Evolutionary conservation across 2,797 vertebrate species (phyloP).

Genomic region (Brachyalestes nurse): DNA sequence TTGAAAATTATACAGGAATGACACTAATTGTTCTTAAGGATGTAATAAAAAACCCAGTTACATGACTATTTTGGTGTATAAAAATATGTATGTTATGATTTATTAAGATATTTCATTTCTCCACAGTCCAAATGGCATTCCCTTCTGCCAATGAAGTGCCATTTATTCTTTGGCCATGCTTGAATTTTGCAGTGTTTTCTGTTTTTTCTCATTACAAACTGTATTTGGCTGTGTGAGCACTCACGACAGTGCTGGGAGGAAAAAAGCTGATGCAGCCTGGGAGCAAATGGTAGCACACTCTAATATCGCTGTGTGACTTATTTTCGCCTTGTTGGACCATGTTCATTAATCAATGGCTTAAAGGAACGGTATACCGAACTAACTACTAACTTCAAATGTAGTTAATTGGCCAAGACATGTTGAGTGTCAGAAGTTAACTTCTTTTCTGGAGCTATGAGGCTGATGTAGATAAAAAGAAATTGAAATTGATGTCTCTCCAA

Average conservation of each 20-base stretch:
- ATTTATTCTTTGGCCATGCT: too few species aligned
- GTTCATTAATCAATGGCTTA: neutral
- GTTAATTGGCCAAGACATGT: neutral
- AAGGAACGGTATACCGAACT: neutral
- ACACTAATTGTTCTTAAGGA: too few species aligned
- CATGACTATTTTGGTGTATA: too few species aligned
- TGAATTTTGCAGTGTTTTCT: constrained; percentile 11
- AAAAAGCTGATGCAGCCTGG: constrained; percentile 1
- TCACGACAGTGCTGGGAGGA: constrained; percentile 11
- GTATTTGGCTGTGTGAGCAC: constrained; percentile 10
- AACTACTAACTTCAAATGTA: neutral
- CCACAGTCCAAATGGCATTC: too few species aligned
- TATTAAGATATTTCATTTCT: too few species aligned
- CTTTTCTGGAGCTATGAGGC: neutral
- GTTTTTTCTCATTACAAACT: constrained; percentile 38
- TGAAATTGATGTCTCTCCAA: too few species aligned
- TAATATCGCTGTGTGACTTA: neutral
- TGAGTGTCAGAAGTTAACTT: neutral
- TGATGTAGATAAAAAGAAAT: too few species aligned
- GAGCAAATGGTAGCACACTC: constrained; percentile 5
- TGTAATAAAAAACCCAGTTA: too few species aligned
- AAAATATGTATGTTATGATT: too few species aligned
- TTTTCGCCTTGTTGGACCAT: neutral
- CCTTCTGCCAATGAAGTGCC: too few species aligned
- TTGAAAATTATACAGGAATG: too few species aligned